Conservation (phyloP, 2,888 invertebrate species). For the Serrognathus titanus region DNA sequence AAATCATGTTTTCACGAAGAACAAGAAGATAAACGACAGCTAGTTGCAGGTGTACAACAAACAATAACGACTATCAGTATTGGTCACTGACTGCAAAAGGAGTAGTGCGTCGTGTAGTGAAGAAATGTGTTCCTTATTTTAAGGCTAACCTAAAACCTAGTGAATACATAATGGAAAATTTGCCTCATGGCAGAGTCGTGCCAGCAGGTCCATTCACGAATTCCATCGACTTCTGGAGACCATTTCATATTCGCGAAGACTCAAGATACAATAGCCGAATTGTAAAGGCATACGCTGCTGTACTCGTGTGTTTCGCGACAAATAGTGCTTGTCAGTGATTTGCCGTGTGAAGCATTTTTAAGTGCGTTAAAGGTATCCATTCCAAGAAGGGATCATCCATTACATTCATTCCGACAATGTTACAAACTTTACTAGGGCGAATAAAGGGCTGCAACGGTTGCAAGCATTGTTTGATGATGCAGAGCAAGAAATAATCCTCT, state of each 20-base stretch:
- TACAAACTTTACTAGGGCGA: too few relatives aligned
- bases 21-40: conserved; percentile 3
- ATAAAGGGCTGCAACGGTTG: too few relatives aligned
- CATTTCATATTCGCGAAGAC: neutral
- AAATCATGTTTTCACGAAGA: conserved; percentile 3
- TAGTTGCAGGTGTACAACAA: conserved; percentile 3
- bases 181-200: neutral
- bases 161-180: neutral
- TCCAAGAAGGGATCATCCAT: too few relatives aligned
- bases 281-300: too few relatives aligned
- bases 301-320: too few relatives aligned
- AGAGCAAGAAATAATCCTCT: too few relatives aligned
- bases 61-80: conserved; percentile 1
- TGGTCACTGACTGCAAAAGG: conserved; percentile 6
- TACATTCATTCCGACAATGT: too few relatives aligned
- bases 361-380: too few relatives aligned
- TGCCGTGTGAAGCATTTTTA: too few relatives aligned
- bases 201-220: neutral
- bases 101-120: neutral
- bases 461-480: too few relatives aligned
- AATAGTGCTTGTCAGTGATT: too few relatives aligned
- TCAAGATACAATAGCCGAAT: too few relatives aligned
- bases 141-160: neutral
- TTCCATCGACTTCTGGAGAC: neutral
- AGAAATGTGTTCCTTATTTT: neutral